phyloP scores from a whole-genome alignment of 2,797 vertebrate genomes.

The Champsocephalus esox region DNA sequence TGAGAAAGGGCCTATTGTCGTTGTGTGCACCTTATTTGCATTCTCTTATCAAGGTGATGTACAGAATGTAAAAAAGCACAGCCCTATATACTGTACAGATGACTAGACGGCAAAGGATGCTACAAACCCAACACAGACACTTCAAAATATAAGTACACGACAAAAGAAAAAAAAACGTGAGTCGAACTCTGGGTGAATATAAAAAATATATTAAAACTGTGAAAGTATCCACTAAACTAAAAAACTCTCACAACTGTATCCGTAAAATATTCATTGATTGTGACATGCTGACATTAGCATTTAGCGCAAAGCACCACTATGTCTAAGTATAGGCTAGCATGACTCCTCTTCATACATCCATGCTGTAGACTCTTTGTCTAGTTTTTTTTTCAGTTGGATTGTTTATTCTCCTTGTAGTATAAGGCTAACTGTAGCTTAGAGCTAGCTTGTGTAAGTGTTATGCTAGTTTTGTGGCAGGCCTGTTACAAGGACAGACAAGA shows the following conservation, averaged over 20 bases:
- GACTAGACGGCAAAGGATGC: no score
- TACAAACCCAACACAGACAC: no score
- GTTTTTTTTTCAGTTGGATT: not conserved
- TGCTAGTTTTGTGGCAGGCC: not conserved
- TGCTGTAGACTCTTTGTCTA: no score
- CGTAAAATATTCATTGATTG: no score
- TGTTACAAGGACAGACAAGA: slow-evolving; percentile 1
- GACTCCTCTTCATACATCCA: not conserved
- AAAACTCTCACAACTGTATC: not conserved
- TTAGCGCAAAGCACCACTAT: not conserved
- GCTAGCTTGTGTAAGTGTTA: slow-evolving; percentile 6
- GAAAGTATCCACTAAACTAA: not conserved
- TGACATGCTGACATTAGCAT: not conserved
- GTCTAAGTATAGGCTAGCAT: not conserved
- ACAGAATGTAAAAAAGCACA: no score
- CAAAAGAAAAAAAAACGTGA: no score
- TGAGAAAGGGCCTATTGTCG: no score
- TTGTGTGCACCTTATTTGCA: no score
- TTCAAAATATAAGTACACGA: no score
- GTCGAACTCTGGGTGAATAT: not conserved
- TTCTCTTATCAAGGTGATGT: no score
- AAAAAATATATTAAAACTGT: not conserved
- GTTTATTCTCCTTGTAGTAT: not conserved
- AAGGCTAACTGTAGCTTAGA: not conserved
- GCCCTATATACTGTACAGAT: no score